Conservation (phyloP, 1,140 invertebrate species). For the Sinella curviseta region DNA sequence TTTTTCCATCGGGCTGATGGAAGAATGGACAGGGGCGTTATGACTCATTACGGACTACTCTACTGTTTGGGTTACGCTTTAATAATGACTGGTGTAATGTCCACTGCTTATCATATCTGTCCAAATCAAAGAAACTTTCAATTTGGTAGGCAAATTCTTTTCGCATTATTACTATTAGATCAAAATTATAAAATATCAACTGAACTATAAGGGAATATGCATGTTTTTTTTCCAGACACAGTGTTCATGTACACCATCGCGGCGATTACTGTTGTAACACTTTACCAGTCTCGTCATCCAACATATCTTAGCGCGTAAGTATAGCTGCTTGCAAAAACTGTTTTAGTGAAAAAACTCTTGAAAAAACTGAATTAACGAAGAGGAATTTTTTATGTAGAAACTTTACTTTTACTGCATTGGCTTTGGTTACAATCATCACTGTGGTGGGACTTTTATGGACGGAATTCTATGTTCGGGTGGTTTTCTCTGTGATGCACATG, state of each 20-base stretch:
- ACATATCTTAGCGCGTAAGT: slow-evolving; percentile 47
- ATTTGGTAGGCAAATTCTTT: slow-evolving; percentile 58
- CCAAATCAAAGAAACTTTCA: slow-evolving; percentile 64
- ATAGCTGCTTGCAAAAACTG: no score
- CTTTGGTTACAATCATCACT: slow-evolving; percentile 38
- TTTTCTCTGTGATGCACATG: slow-evolving; percentile 37
- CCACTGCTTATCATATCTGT: slow-evolving; percentile 61
- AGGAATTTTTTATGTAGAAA: slow-evolving; percentile 27
- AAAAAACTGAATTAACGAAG: not conserved
- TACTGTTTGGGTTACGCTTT: slow-evolving; percentile 34
- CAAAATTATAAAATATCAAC: not conserved
- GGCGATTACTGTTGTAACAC: slow-evolving; percentile 39
- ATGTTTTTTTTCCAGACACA: slow-evolving; percentile 43
- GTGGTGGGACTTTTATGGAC: slow-evolving; percentile 46
- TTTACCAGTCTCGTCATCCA: slow-evolving; percentile 48
- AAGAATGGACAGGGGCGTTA: not conserved
- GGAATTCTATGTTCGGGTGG: slow-evolving; percentile 33
- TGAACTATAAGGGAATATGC: not conserved
- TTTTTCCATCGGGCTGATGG: not conserved
- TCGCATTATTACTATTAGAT: not conserved
- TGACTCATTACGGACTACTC: not conserved
- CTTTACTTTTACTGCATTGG: slow-evolving; percentile 38
- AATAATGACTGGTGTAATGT: slow-evolving; percentile 28
- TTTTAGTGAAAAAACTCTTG: slow-evolving; percentile 3
- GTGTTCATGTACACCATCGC: slow-evolving; percentile 49